phyloP scores from a whole-genome alignment of 2,797 vertebrate species.

The Anguilla pacifica region DNA sequence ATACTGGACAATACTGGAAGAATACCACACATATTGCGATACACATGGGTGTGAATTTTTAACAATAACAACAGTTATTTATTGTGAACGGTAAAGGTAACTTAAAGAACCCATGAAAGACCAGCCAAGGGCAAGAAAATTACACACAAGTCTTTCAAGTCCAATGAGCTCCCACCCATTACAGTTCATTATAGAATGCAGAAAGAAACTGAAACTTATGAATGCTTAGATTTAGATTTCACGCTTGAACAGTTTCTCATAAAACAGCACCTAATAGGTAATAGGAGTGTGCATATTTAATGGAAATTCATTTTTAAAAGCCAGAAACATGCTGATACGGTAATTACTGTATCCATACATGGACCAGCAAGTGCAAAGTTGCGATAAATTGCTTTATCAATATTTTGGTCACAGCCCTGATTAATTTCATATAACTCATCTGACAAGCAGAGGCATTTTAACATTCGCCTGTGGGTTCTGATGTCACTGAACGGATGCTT shows the following conservation, averaged over 20 bases:
- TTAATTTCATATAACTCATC: not conserved
- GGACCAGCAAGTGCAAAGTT: not conserved
- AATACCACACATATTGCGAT: not conserved
- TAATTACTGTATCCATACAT: no score
- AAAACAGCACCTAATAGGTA: no score
- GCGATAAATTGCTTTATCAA: not conserved
- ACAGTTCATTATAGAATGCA: not conserved
- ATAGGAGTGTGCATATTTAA: no score
- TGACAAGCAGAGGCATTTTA: not conserved
- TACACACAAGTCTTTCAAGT: not conserved
- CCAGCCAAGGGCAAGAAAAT: not conserved
- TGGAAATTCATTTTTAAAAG: no score
- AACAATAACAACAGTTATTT: not conserved
- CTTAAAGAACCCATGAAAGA: not conserved
- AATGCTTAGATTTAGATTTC: not conserved
- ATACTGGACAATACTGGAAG: no score
- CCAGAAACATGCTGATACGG: no score
- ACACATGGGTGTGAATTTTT: not conserved
- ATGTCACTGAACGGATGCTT: conserved; percentile 14
- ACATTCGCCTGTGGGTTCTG: not conserved
- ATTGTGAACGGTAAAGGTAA: not conserved
- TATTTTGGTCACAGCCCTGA: not conserved
- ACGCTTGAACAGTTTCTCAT: not conserved
- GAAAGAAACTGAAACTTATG: not conserved
- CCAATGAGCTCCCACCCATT: not conserved